These are phyloP conservation scores for Drosophila mimetica DNA, from an alignment of 2,888 invertebrate species.

Conservation along the genomic window DNA sequence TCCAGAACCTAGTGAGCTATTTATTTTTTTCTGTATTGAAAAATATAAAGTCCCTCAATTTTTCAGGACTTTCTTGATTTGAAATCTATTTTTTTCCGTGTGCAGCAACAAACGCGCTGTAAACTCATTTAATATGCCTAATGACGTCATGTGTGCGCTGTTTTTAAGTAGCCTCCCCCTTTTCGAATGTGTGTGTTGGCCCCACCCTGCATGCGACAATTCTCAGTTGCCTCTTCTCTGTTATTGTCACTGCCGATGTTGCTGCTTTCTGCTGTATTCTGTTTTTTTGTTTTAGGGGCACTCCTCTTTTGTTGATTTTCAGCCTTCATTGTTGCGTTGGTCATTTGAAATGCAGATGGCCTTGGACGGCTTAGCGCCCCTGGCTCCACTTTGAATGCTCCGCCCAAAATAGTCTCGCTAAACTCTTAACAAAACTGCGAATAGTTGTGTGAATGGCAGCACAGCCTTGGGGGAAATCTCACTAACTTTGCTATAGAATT, in stretches of 20 bases:
- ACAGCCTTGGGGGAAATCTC: conserved; percentile 31
- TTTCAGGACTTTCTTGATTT: no score
- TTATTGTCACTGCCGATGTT: conserved; percentile 35
- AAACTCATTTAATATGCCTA: conserved; percentile 75
- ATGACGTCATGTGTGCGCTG: conserved; percentile 71
- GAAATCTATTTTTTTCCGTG: conserved; percentile 17
- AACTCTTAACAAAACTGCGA: conserved; percentile 43
- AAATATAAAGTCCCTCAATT: no score
- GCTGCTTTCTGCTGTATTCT: conserved; percentile 30
- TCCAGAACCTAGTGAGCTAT: no score
- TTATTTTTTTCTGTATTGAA: no score
- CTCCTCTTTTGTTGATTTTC: conserved; percentile 63
- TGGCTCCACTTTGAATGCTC: conserved; percentile 31
- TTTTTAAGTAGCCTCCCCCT: conserved; percentile 44
- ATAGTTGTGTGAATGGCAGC: conserved; percentile 32
- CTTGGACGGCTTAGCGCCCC: conserved; percentile 50
- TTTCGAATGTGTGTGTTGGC: conserved; percentile 15
- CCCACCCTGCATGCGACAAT: conserved; percentile 41
- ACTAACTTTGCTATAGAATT: conserved; percentile 19
- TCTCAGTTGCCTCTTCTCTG: conserved; percentile 30
- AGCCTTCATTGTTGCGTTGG: conserved; percentile 67
- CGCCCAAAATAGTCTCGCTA: conserved; percentile 39
- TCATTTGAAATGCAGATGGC: conserved; percentile 72
- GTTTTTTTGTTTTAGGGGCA: conserved; percentile 42
- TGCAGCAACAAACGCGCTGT: conserved; percentile 45